phyloP scores from a whole-genome alignment of 2,888 invertebrate genomes.

The Didymodactylos carnosus region DNA sequence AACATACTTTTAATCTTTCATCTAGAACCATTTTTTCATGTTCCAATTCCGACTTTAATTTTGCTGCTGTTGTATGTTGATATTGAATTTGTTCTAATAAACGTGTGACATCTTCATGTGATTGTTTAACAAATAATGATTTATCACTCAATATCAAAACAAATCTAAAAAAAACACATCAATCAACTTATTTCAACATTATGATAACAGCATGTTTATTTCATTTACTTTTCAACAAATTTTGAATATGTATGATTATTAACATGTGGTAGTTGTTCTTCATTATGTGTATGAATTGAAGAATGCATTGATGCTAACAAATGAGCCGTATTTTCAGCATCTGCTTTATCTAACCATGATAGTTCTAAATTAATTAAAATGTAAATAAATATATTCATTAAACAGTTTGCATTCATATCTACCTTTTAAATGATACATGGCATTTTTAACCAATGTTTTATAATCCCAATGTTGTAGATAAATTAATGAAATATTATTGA shows the following conservation, averaged over 20 bases:
- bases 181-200: not conserved
- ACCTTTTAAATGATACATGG: conserved; percentile 27
- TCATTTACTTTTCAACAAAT: conserved; percentile 29
- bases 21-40: conserved; percentile 32
- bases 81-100: conserved; percentile 25
- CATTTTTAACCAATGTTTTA: conserved; percentile 28
- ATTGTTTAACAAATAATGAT: conserved; percentile 20
- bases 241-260: conserved; percentile 32
- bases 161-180: conserved; percentile 21
- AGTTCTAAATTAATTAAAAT: not conserved
- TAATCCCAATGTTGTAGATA: conserved; percentile 33
- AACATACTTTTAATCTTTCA: conserved; percentile 27
- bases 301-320: conserved; percentile 33
- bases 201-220: not conserved
- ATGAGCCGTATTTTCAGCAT: conserved; percentile 31
- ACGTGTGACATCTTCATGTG: conserved; percentile 5
- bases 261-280: conserved; percentile 17
- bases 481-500: conserved; percentile 30
- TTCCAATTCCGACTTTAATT: conserved; percentile 28
- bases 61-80: conserved; percentile 27
- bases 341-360: conserved; percentile 4
- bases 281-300: conserved; percentile 20
- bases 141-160: conserved; percentile 24
- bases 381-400: not conserved
- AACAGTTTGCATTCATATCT: not conserved